Evolutionary conservation across 2,113 vertebrate genomes (phyloP), one percentile per base, ranked within the genome.

Genomic region (Elephantulus edwardii): DNA sequence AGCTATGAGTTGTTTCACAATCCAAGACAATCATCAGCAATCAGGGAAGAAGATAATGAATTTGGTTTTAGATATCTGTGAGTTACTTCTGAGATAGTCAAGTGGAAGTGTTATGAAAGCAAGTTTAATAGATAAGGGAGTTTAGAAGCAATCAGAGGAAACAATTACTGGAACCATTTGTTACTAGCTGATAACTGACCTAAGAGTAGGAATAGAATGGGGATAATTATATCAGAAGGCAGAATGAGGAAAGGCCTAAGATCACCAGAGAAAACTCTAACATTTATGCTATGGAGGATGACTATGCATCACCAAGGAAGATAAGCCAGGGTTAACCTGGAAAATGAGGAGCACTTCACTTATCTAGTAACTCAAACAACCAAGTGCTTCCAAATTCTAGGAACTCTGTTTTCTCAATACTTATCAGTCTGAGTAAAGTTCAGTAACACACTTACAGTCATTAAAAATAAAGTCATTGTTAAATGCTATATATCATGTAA

Each of bases 351-450:
- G 2, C 52, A 4, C 28, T 44, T 14, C 46, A 4, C 24, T 40
- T 19, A 70, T 22, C 44, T 26, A 46, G n/a, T 40, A 60, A 81
- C n/a, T 26, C 66, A 88, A 48, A 42, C 20, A 64, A 86, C 56
- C 22, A 70, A 38, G 62, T 1, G 52, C 26, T 74, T 88, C 33
- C 66, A 89, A 86, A 86, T 5, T 64, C 4, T 17, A 80, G 52
- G 40, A 92, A 66, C 24, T 76, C 58, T 70, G 17, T 79, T 48
- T 89, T 87, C 78, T 94, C 62, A 86, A 6, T n/a, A 64, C n/a
- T 9, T 83, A 72, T 76, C 28, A 72, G 19, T 54, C 66, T 74
- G 20, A 42, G n/a, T 3, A 56, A 19, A 42, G 42, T 44, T 92
- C 7, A 86, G n/a, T 24, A 79, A 84, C n/a, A 14, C 74, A 89